Percentiles rank a stretch among this genome's conserved stretches.
phyloP scores from a whole-genome alignment of 2,797 vertebrate genomes.

The Pitangus sulphuratus region DNA sequence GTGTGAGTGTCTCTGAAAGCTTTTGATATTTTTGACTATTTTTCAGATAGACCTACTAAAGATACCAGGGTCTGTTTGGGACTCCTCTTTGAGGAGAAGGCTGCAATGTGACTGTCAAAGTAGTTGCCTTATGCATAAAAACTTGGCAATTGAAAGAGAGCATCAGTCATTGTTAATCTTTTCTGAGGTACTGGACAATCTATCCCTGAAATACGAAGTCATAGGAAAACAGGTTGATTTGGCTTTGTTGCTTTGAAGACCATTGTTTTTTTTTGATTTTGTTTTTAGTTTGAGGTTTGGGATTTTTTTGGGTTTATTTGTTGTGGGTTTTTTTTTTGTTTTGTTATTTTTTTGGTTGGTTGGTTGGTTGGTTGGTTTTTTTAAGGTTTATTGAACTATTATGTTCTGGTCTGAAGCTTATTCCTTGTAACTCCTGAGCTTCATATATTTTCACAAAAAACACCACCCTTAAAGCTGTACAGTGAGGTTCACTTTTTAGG shows the following conservation, averaged over 20 bases:
- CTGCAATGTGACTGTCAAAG: neutral
- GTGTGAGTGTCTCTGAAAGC: neutral
- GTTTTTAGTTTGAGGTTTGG: fast-evolving
- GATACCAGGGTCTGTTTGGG: neutral
- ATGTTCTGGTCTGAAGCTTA: neutral
- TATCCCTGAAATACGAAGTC: neutral
- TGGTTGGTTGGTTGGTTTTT: neutral
- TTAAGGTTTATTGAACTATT: neutral
- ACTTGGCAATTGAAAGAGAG: neutral
- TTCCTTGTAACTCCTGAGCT: neutral
- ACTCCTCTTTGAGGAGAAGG: neutral
- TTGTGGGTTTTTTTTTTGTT: too few species aligned
- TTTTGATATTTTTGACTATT: neutral
- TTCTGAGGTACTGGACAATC: neutral
- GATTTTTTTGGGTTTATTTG: neutral
- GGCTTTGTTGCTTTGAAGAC: neutral
- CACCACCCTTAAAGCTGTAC: neutral
- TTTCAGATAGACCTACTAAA: neutral
- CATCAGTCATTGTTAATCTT: neutral
- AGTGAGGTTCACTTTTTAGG: neutral
- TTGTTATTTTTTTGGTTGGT: fast-evolving
- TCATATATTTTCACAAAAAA: neutral
- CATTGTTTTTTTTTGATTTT: neutral
- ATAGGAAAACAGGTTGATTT: neutral
- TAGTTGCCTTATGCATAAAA: neutral